Base-by-base conservation (phyloP, 2,888 invertebrate genomes). In the Lithosia quadra region DNA sequence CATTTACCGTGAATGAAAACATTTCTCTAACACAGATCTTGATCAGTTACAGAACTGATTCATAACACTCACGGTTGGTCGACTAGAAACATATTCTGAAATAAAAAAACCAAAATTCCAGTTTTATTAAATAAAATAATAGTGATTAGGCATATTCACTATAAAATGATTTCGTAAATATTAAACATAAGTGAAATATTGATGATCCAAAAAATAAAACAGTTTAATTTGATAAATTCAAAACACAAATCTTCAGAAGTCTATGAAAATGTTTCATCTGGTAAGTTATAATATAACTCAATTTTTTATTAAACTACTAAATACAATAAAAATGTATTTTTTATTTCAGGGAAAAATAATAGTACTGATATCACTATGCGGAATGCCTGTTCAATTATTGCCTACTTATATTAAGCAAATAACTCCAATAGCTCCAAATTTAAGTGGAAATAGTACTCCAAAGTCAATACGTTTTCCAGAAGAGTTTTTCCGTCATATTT, bases 1-100 rank as follows among this genome's bases (percentile, higher is more conserved):
- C 81, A 86, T 83, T 74, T 68, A 64, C 59, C 63, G 66, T 43
- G 73, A 82, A 81, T 83, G 74, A 76, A 78, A 78, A 78, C 77
- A 83, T 77, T 57, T 28, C 28, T 67, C 72, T 73, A 64, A 73
- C 60, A 74, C 34, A 66, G 53, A 61, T 55, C 43, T 57, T 67
- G 49, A 65, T 63, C 60, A 67, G 58, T 65, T 63, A 68, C 65
- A 63, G 28, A 71, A 71, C 69, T 77, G 71, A 67, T 69, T 77
- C 80, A 82, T 63, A 73, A 62, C 24, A 24, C 53, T 71, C 67
- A 66, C 58, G 69, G 63, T 65, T 80, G 77, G 75, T 67, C 71
- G 68, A 71, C 73, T 70, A 69, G 62, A 76, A 75, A 79, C 79
- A 73, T 60, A 55, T 36, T 18, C 55, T 63, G 63, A 18, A 11